Conservation (phyloP, 1,140 invertebrate genomes). For the Aphelinus atriplicis region DNA sequence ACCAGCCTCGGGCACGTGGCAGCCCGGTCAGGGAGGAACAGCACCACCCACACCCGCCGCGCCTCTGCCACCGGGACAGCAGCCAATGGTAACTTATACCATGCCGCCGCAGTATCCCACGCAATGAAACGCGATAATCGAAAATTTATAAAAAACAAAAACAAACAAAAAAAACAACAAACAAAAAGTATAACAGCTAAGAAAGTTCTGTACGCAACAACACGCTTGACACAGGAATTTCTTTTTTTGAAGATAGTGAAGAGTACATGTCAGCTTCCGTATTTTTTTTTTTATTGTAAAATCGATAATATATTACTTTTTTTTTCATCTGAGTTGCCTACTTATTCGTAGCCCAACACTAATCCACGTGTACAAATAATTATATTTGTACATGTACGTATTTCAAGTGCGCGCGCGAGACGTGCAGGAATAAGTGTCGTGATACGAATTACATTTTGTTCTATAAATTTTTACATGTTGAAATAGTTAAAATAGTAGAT, state of each 20-base stretch:
- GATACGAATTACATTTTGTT: no score
- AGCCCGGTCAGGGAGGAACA: slow-evolving; percentile 64
- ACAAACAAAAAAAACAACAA: slow-evolving; percentile 36
- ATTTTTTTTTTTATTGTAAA: slow-evolving; percentile 12
- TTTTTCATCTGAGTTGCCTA: neutral
- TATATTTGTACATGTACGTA: slow-evolving; percentile 27
- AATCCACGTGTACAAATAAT: neutral
- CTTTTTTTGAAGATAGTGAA: no score
- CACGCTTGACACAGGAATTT: slow-evolving; percentile 31
- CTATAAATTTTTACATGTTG: no score
- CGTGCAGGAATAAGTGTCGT: no score
- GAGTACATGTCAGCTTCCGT: no score
- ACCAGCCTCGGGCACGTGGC: slow-evolving; percentile 67
- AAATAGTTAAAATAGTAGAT: slow-evolving; percentile 18
- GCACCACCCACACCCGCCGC: slow-evolving; percentile 64
- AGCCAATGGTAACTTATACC: slow-evolving; percentile 78
- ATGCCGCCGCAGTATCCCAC: slow-evolving; percentile 83
- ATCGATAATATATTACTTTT: slow-evolving; percentile 1
- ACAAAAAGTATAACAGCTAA: slow-evolving; percentile 39
- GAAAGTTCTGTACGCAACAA: slow-evolving; percentile 39
- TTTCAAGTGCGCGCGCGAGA: no score
- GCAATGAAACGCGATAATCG: slow-evolving; percentile 69
- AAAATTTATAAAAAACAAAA: slow-evolving; percentile 43
- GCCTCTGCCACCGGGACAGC: slow-evolving; percentile 66
- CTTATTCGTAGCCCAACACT: no score